Conservation (phyloP, 2,797 vertebrate genomes). For the Schizothorax lantsangensis region DNA sequence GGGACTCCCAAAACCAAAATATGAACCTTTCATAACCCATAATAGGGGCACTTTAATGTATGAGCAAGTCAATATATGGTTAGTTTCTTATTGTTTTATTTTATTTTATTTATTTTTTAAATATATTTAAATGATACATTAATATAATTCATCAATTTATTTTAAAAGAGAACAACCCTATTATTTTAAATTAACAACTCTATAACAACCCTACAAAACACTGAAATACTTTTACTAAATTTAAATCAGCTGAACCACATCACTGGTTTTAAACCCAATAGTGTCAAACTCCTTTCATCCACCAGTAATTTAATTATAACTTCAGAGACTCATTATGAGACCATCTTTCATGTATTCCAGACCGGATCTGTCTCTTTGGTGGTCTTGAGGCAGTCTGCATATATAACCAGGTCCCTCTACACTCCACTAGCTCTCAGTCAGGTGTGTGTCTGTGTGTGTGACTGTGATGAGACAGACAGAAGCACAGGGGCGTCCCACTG, state of each 20-base stretch:
- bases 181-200: not conserved
- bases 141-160: not conserved
- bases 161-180: not conserved
- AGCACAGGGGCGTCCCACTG: slow-evolving; percentile 41
- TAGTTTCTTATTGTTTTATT: too few species aligned
- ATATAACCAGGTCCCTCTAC: slow-evolving; percentile 20
- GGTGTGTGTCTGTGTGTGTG: not conserved
- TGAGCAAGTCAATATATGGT: not conserved
- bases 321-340: slow-evolving; percentile 19
- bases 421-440: slow-evolving; percentile 24
- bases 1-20: too few species aligned
- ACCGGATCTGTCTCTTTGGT: not conserved
- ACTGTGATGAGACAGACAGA: slow-evolving; percentile 25
- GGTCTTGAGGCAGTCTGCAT: slow-evolving; percentile 16
- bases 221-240: not conserved
- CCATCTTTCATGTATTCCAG: not conserved
- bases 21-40: too few species aligned
- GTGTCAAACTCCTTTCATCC: slow-evolving; percentile 26
- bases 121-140: not conserved
- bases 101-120: not conserved
- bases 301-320: slow-evolving; percentile 17
- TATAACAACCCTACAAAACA: not conserved
- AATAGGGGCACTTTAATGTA: not conserved
- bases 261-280: not conserved
- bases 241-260: slow-evolving; percentile 12